Evolutionary conservation across 2,113 vertebrate species (phyloP), one percentile per base, ranked within the genome.

Genomic region (Shinisaurus crocodilurus): DNA sequence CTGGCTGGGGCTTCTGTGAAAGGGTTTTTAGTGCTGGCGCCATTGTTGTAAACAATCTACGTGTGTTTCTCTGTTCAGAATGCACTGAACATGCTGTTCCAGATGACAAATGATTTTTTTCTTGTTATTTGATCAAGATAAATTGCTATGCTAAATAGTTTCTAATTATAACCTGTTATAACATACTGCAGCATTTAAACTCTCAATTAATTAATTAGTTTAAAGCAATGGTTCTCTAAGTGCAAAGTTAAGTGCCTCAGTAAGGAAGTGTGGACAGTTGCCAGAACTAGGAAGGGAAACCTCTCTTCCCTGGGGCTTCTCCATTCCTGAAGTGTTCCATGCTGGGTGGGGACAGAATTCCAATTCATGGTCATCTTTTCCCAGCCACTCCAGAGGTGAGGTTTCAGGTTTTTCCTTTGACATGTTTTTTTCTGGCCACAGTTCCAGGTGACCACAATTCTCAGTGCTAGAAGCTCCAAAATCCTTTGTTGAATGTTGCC

Each of bases 141-240:
- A 90, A 90, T 90, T 37, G 63, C 89, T 90, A 90, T 90, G 89
- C 89, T 86, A 90, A 90, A 70, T 86, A 80, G 89, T 80, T 90
- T 85, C 89, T 86, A 90, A 90, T 90, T 90, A 90, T 90, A 90
- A 90, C 89, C 89, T 86, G 89, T 79, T 86, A 85, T 57, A 90
- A 90, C 65, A 50, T 85, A 76, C 89, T 67, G 74, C 86, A 90
- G 83, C 89, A 90, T 90, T 90, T 90, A 90, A 90, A 80, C 83
- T 90, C 89, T 80, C 89, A 69, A 90, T 90, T 90, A 90, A 90
- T 90, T 90, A 90, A 86, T 86, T 86, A 79, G 89, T 79, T 86
- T 90, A 90, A 86, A 90, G 89, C 74, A 90, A 90, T 90, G 83
- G 83, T 90, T 86, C 83, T 90, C 89, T 86, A 86, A 90, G 83